Evolutionary conservation across 2,888 invertebrate genomes (phyloP).

Genomic region (Ischnura elegans): DNA sequence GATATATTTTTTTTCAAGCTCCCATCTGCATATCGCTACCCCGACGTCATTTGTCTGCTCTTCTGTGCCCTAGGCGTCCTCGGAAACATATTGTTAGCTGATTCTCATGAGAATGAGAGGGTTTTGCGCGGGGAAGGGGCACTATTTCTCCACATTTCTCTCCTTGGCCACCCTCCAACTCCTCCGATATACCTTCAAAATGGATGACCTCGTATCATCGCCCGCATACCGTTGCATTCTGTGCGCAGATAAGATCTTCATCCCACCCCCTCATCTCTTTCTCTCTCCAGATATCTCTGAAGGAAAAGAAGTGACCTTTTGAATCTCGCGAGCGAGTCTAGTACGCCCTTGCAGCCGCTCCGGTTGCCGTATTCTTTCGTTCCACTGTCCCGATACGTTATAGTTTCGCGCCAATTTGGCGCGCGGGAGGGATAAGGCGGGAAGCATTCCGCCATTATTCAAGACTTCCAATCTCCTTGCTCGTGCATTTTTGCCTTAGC

Average conservation of each 20-base stretch:
- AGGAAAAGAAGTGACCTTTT: constrained; percentile 6
- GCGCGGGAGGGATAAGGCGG: background rate
- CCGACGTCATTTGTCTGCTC: constrained; percentile 26
- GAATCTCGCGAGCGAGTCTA: background rate
- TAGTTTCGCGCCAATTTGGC: constrained; percentile 25
- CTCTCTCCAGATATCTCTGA: background rate
- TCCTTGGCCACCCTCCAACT: background rate
- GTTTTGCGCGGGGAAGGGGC: background rate
- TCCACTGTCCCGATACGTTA: background rate
- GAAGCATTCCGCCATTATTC: background rate
- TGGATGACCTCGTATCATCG: constrained; percentile 18
- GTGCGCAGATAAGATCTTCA: background rate
- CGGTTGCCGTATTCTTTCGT: background rate
- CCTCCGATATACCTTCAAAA: background rate
- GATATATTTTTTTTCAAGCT: background rate
- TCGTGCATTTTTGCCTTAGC: too few relatives aligned
- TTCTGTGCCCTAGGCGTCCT: background rate
- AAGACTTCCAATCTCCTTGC: background rate
- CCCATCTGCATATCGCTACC: background rate
- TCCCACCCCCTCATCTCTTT: background rate
- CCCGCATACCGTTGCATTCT: constrained; percentile 29
- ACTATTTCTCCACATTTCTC: background rate
- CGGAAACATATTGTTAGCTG: constrained; percentile 24
- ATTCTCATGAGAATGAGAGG: background rate
- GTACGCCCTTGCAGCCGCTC: background rate